phyloP scores from a whole-genome alignment of 1,140 invertebrate genomes.

The Drosophila littoralis region DNA sequence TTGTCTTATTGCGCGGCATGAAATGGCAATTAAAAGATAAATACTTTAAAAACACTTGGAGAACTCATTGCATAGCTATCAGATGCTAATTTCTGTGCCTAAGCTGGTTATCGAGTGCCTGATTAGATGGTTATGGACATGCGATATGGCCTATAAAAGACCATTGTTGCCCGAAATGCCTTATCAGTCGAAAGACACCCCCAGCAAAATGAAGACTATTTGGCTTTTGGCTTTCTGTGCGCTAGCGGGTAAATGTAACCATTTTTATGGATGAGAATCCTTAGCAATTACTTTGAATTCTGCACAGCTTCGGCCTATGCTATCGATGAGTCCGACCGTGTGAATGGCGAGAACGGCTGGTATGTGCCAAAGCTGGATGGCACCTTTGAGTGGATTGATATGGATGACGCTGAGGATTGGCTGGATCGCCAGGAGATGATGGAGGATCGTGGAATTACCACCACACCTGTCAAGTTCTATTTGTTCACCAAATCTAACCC shows the following conservation, averaged over 20 bases:
- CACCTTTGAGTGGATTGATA: slow-evolving; percentile 68
- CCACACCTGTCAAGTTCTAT: slow-evolving; percentile 68
- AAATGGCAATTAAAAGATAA: slow-evolving; percentile 59
- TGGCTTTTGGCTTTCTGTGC: slow-evolving; percentile 50
- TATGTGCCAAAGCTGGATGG: slow-evolving; percentile 73
- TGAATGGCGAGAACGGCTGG: slow-evolving; percentile 78
- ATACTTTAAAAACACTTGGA: slow-evolving; percentile 6
- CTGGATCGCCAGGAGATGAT: slow-evolving; percentile 45
- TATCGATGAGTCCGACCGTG: slow-evolving; percentile 62
- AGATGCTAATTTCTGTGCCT: slow-evolving; percentile 32
- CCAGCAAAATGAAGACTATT: slow-evolving; percentile 57
- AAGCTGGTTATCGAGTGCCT: slow-evolving; percentile 21
- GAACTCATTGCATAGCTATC: slow-evolving; percentile 23
- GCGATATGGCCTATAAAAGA: slow-evolving; percentile 47
- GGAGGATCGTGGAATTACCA: slow-evolving; percentile 51
- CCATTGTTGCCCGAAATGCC: background rate
- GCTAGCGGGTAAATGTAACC: slow-evolving; percentile 50
- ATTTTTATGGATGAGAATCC: background rate
- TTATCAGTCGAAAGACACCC: slow-evolving; percentile 31
- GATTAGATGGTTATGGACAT: slow-evolving; percentile 17
- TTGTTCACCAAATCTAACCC: slow-evolving; percentile 69
- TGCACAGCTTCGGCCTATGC: slow-evolving; percentile 53
- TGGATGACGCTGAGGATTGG: slow-evolving; percentile 64
- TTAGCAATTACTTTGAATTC: background rate
- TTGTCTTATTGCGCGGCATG: slow-evolving; percentile 1